Base-by-base conservation (phyloP, 2,888 invertebrate species). In the Cheilosia vernalis region DNA sequence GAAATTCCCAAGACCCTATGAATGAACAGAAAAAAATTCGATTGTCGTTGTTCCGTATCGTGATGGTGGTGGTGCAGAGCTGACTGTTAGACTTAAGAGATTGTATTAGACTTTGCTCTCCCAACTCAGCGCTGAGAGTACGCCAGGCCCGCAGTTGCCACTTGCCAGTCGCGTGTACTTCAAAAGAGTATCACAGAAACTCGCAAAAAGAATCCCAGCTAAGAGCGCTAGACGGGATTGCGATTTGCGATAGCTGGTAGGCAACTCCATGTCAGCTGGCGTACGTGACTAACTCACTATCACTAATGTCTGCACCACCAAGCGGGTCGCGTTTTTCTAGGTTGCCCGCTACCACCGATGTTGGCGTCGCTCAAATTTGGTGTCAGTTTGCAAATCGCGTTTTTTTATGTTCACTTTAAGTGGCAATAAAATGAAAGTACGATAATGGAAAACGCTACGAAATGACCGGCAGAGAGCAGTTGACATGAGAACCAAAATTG, bases 241-340 rank as follows among this genome's bases (percentile, higher is more conserved):
- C 33, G 13, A 37, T 37, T 47, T 33, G 15, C 17, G 10, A 9
- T 44, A 56, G 24, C 24, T 60, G 60, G 13, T 37, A 53, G 15
- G n/a, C 63, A 60, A n/a, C 61, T 49, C 64, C 30, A 37, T 64
- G 42, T 60, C 42, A 66, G 63, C 67, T 91, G 91, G 91, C 89
- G 89, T 91, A 91, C 91, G 91, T 91, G 91, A 91, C 91, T 90
- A 87, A 87, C 83, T 87, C 86, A 87, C 88, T 88, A 88, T 89
- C 87, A 88, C 87, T 88, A 88, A 91, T 91, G 91, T 90, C 91
- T 76, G 87, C 87, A 77, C 61, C 79, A 42, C 76, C 60, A 84
- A 84, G 74, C 84, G 69, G 69, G 76, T 63, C 85, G 85, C 60
- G 56, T 81, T 80, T 81, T 85, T 85, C 85, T 81, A 81, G 85